These are phyloP conservation scores for Pediacus dermestoides DNA, from an alignment of 2,888 invertebrate species.

Conservation along the genomic window DNA sequence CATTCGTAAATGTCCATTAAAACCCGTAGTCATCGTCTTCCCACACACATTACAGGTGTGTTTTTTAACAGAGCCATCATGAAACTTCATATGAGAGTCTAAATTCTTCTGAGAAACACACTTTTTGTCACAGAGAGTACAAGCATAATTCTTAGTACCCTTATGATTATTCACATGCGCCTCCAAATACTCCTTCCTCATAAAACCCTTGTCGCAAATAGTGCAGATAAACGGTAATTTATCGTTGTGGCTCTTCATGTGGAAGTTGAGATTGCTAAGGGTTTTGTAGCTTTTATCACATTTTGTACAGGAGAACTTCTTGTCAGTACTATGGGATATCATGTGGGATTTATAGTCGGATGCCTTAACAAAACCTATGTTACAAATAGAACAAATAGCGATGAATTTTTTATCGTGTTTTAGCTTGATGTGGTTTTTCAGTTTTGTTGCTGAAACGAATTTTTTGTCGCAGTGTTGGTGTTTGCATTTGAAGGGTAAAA, in stretches of 20 bases:
- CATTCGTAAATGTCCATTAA: conserved; percentile 45
- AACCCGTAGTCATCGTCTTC: conserved; percentile 40
- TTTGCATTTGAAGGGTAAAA: conserved; percentile 41
- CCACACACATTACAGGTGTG: conserved; percentile 44
- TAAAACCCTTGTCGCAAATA: conserved; percentile 45
- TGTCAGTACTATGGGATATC: conserved; percentile 45
- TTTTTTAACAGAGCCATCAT: conserved; percentile 41
- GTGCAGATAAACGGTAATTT: conserved; percentile 41
- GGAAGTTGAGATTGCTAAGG: conserved; percentile 47
- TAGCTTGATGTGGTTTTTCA: conserved; percentile 44
- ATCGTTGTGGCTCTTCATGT: conserved; percentile 43
- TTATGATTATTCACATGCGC: conserved; percentile 45
- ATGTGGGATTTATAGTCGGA: conserved; percentile 48
- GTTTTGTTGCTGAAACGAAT: conserved; percentile 43
- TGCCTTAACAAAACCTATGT: conserved; percentile 45
- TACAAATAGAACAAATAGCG: conserved; percentile 47
- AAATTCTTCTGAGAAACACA: conserved; percentile 46
- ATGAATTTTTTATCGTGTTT: conserved; percentile 48
- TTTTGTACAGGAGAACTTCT: conserved; percentile 43
- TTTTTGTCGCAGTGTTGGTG: conserved; percentile 40
- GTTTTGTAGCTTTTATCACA: conserved; percentile 48
- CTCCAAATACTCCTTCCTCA: conserved; percentile 47
- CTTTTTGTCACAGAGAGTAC: conserved; percentile 41
- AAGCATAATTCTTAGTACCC: conserved; percentile 43
- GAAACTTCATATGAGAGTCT: conserved; percentile 45